Percentiles rank a stretch among this genome's conserved stretches.
These are phyloP conservation scores for Micrastur ruficollis DNA, from an alignment of 2,797 vertebrate genomes.

Conservation along the genomic window DNA sequence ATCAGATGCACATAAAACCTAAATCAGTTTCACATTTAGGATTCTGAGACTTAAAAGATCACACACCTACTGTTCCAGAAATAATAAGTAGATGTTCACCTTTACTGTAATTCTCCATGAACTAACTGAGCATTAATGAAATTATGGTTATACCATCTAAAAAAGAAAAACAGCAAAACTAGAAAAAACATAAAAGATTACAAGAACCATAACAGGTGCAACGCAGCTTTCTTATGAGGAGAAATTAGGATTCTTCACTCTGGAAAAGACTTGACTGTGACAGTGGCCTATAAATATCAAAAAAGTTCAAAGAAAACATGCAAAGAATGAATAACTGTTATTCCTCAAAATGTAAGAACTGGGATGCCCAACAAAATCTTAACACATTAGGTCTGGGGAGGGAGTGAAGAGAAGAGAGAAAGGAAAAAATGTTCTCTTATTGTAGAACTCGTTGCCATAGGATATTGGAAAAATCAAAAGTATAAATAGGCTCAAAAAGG, in stretches of 20 bases:
- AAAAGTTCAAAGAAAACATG: not conserved
- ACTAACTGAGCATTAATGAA: not conserved
- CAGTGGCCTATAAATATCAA: not conserved
- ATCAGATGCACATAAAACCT: not conserved
- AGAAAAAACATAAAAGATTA: not conserved
- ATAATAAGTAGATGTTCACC: not conserved
- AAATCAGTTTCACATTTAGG: not conserved
- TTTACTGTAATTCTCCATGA: not conserved
- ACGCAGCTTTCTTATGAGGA: not conserved
- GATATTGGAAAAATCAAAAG: not conserved
- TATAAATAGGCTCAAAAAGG: not conserved
- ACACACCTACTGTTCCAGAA: not conserved
- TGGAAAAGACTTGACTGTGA: not conserved
- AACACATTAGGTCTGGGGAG: not conserved
- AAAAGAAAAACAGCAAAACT: not conserved
- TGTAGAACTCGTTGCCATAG: not conserved
- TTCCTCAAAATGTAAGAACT: not conserved
- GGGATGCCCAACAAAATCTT: not conserved
- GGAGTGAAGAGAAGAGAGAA: not conserved
- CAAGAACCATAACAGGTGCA: not conserved
- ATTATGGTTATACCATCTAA: not conserved
- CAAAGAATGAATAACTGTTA: not conserved
- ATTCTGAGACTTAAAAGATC: not conserved
- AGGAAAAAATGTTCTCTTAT: no score
- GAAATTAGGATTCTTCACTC: not conserved